A percentile compares a stretch with the other conserved stretches of the same genome.
Evolutionary conservation across 2,113 vertebrate genomes (phyloP).

Genomic region (Aptenodytes patagonicus): DNA sequence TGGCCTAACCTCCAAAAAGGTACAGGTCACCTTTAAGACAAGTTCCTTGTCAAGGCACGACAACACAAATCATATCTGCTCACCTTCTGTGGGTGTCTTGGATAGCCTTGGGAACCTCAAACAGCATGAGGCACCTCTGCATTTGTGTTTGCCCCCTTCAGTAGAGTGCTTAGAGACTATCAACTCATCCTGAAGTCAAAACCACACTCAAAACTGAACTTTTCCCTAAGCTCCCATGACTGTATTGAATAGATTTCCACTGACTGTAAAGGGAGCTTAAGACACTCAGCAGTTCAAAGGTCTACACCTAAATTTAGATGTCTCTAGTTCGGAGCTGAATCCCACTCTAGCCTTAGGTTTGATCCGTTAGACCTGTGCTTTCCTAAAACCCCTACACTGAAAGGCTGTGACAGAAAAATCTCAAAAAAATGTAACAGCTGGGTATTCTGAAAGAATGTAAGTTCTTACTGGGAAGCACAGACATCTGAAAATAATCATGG

Average conservation of each 20-base stretch:
- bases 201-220: not conserved
- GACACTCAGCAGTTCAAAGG: not conserved
- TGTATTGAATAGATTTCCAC: not conserved
- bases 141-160: not conserved
- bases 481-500: not conserved
- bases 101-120: not conserved
- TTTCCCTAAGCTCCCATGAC: not conserved
- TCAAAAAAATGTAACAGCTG: not conserved
- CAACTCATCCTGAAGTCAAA: not conserved
- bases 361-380: not conserved
- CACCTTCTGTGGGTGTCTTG: not conserved
- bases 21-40: not conserved
- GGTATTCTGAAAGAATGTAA: not conserved
- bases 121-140: not conserved
- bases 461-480: not conserved
- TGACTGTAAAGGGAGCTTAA: not conserved
- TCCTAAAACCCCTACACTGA: not conserved
- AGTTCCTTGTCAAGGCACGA: not conserved
- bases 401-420: not conserved
- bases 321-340: not conserved
- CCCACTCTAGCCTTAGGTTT: not conserved
- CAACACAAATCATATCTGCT: not conserved
- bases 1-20: not conserved
- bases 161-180: not conserved
- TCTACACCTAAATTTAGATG: not conserved